Conservation (phyloP, 2,113 vertebrate genomes). For the Hepsetus odoe region DNA sequence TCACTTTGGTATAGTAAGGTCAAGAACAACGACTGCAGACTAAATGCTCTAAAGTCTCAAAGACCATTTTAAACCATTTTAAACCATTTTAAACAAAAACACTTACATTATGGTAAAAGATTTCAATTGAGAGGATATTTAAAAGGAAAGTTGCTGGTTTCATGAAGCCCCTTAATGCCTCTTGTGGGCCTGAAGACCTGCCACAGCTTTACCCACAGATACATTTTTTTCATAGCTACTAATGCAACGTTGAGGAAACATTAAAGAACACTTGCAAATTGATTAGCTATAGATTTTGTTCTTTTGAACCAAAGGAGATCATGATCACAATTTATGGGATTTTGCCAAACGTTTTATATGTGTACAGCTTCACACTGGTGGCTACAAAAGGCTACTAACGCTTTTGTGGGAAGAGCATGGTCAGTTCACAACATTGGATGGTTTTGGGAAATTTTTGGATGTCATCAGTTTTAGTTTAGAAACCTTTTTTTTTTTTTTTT, state of each 20-base stretch:
- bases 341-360: no score
- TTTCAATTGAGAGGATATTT: neutral
- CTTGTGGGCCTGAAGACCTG: neutral
- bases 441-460: constrained; percentile 9
- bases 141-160: neutral
- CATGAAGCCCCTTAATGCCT: neutral
- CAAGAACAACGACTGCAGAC: neutral
- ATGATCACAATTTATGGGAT: no score
- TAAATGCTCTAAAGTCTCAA: neutral
- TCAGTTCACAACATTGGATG: neutral
- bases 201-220: neutral
- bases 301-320: no score
- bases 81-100: constrained; percentile 2
- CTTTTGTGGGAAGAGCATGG: neutral
- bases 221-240: neutral
- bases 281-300: no score
- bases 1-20: neutral
- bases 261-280: no score
- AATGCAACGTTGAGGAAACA: no score
- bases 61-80: neutral
- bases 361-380: neutral
- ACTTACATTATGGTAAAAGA: neutral
- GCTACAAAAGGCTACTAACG: neutral
- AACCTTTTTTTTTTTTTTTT: no score
- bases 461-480: no score